phyloP scores from a whole-genome alignment of 2,113 vertebrate species.

The Hemibagrus wyckioides region DNA sequence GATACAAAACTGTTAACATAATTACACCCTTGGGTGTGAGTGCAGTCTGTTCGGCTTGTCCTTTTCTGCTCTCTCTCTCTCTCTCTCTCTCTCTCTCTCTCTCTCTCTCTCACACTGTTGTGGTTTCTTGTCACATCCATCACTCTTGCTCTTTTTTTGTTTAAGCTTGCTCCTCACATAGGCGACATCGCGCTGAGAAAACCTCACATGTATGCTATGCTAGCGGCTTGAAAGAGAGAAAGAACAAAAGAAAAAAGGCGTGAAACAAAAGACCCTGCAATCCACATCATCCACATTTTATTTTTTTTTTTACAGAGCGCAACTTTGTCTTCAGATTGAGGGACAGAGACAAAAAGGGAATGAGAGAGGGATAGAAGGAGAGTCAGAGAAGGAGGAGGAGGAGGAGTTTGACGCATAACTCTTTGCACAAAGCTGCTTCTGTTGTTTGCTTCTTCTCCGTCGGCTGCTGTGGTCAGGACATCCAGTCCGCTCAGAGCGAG shows the following conservation, averaged over 20 bases:
- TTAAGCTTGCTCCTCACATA: neutral
- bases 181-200: neutral
- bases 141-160: neutral
- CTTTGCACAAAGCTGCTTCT: constrained; percentile 57
- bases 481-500: constrained; percentile 53
- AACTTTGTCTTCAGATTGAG: constrained; percentile 3
- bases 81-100: constrained; percentile 3
- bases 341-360: neutral
- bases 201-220: neutral
- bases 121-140: constrained; percentile 38
- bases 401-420: constrained; percentile 24
- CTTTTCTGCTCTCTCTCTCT: constrained; percentile 23
- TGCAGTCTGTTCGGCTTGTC: constrained; percentile 16
- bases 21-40: constrained; percentile 42
- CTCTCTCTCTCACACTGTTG: constrained; percentile 13
- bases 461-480: constrained; percentile 39
- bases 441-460: constrained; percentile 59
- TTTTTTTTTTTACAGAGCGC: constrained; percentile 26
- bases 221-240: constrained; percentile 22
- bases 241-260: constrained; percentile 54
- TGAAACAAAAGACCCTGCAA: constrained; percentile 62
- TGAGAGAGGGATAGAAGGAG: constrained; percentile 15
- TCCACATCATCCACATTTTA: constrained; percentile 36
- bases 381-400: constrained; percentile 2
- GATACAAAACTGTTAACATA: constrained; percentile 27